Conservation (phyloP, 2,113 vertebrate genomes). For the Neopipo cinnamomea region DNA sequence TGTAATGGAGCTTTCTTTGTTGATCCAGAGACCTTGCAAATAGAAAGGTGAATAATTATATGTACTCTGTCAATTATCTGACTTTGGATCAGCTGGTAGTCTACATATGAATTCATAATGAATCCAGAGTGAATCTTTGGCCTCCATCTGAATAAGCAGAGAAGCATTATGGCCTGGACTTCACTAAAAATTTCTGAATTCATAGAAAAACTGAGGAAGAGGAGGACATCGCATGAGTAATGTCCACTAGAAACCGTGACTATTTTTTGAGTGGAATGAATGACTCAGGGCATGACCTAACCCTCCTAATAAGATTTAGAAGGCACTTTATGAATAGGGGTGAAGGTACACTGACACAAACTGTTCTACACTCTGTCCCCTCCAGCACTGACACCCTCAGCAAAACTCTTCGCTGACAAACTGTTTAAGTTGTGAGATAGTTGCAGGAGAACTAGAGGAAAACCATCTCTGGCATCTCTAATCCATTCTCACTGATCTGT, state of each 20-base stretch:
- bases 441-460: neutral
- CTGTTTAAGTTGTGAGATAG: neutral
- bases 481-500: neutral
- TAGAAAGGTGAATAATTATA: slow-evolving; percentile 52
- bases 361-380: neutral
- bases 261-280: neutral
- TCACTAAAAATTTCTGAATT: neutral
- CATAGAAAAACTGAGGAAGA: neutral
- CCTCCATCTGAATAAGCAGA: neutral
- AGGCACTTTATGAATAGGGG: neutral
- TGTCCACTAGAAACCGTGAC: neutral
- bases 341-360: neutral
- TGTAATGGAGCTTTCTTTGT: slow-evolving; percentile 41
- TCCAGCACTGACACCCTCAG: neutral
- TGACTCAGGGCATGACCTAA: neutral
- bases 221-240: neutral
- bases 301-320: neutral
- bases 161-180: neutral
- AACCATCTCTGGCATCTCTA: neutral
- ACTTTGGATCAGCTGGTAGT: slow-evolving; percentile 16
- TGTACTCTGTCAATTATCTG: slow-evolving; percentile 46
- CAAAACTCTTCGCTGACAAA: neutral
- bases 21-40: slow-evolving; percentile 56
- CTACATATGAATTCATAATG: slow-evolving; percentile 26
- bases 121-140: slow-evolving; percentile 8